A percentile compares a stretch with the other conserved stretches of the same genome.
Evolutionary conservation across 1,140 invertebrate genomes (phyloP).

Genomic region (Zaprionus lachaisei): DNA sequence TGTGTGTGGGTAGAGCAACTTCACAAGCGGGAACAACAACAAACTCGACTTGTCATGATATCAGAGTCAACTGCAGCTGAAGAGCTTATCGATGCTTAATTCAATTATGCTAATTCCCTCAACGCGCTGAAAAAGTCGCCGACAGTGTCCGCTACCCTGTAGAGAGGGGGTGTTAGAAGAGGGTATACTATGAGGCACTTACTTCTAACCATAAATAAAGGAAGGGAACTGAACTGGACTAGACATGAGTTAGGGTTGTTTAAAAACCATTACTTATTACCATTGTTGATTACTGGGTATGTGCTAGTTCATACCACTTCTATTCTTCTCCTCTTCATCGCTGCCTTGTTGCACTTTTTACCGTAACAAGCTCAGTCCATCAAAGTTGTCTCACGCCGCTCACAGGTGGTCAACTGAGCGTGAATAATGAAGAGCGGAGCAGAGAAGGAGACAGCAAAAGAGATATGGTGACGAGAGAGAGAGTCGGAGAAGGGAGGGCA

Average conservation of each 20-base stretch:
- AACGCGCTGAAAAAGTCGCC: conserved; percentile 56
- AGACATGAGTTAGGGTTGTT: background rate
- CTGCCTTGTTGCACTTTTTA: conserved; percentile 32
- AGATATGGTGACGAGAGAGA: background rate
- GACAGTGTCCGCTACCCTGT: conserved; percentile 49
- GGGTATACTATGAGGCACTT: conserved; percentile 32
- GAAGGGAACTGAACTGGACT: background rate
- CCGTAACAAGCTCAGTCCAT: conserved; percentile 59
- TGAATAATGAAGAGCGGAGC: conserved; percentile 62
- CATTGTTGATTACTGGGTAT: background rate
- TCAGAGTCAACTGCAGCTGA: conserved; percentile 42
- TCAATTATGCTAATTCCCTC: conserved; percentile 76
- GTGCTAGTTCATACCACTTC: background rate
- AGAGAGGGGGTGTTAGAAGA: background rate
- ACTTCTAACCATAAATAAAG: background rate
- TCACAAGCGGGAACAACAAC: conserved; percentile 3
- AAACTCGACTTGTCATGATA: conserved; percentile 54
- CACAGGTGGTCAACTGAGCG: conserved; percentile 82
- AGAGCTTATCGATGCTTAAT: conserved; percentile 78
- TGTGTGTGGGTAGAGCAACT: conserved; percentile 11
- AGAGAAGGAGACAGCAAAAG: conserved; percentile 17
- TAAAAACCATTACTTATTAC: background rate
- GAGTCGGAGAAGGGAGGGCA: background rate
- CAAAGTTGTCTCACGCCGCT: conserved; percentile 52
- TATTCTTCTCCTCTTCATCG: background rate